Percentiles rank a stretch among this genome's conserved stretches.
Conservation (phyloP, 1,140 invertebrate species). For the Bombus difficillimus region DNA sequence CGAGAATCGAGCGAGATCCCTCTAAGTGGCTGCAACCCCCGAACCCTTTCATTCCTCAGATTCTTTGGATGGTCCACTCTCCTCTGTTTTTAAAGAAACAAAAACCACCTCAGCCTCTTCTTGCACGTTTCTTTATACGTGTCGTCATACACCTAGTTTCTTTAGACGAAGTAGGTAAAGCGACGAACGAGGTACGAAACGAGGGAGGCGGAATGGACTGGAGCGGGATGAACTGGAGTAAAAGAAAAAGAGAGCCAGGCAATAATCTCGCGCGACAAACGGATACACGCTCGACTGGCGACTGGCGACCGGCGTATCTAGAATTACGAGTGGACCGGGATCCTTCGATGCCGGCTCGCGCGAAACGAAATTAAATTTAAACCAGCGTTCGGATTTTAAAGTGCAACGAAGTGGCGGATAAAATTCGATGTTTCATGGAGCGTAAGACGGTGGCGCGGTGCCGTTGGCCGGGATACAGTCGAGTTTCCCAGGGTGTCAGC, state of each 20-base stretch:
- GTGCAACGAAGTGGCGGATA: conserved; percentile 40
- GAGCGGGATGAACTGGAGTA: too few species aligned
- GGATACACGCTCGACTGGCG: not conserved
- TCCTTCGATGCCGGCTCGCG: conserved; percentile 11
- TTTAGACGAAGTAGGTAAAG: not conserved
- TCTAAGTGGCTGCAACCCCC: not conserved
- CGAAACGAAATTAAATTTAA: conserved; percentile 49
- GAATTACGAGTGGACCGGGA: conserved; percentile 27
- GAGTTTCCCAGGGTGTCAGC: conserved; percentile 66
- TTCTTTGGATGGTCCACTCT: not conserved
- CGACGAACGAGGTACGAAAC: not conserved
- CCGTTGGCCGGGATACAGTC: conserved; percentile 29
- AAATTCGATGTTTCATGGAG: conserved; percentile 54
- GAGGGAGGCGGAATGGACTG: not conserved
- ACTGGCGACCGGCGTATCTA: not conserved
- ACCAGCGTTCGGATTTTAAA: conserved; percentile 41
- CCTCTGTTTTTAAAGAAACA: not conserved
- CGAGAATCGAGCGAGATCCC: not conserved
- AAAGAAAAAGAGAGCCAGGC: not conserved
- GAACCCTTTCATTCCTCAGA: not conserved
- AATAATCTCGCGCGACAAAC: not conserved
- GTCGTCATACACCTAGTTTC: not conserved
- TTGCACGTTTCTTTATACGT: not conserved
- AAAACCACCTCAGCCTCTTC: too few species aligned
- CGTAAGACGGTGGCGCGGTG: conserved; percentile 44